Conservation (phyloP, 2,113 vertebrate species). For the Tupaia chinensis region DNA sequence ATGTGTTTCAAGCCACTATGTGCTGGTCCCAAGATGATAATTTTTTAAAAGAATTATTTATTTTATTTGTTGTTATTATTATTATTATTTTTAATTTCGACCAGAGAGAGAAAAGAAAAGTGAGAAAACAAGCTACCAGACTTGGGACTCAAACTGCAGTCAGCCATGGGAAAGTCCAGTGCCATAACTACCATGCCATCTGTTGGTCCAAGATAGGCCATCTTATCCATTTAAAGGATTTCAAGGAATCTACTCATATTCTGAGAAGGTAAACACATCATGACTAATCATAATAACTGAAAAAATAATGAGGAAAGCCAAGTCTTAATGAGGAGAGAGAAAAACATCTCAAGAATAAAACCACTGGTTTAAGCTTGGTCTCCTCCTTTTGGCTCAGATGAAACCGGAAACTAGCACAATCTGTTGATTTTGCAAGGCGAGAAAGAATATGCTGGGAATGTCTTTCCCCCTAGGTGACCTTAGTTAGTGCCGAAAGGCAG, state of each 20-base stretch:
- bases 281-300: background rate
- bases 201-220: background rate
- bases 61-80: too few relatives aligned
- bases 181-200: too few relatives aligned
- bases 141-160: too few relatives aligned
- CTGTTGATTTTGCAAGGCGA: background rate
- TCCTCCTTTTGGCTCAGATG: background rate
- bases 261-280: background rate
- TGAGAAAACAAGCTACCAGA: too few relatives aligned
- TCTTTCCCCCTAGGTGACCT: background rate
- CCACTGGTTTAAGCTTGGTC: background rate
- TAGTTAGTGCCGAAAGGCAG: background rate
- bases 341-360: background rate
- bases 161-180: too few relatives aligned
- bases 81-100: too few relatives aligned
- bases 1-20: too few relatives aligned
- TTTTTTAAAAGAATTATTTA: too few relatives aligned
- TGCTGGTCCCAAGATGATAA: too few relatives aligned
- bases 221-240: background rate
- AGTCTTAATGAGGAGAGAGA: background rate
- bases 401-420: background rate
- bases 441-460: fast-evolving
- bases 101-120: too few relatives aligned
- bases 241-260: background rate
- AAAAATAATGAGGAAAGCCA: background rate